Base-by-base conservation (phyloP, 2,797 vertebrate species). In the Crenuchus spilurus region DNA sequence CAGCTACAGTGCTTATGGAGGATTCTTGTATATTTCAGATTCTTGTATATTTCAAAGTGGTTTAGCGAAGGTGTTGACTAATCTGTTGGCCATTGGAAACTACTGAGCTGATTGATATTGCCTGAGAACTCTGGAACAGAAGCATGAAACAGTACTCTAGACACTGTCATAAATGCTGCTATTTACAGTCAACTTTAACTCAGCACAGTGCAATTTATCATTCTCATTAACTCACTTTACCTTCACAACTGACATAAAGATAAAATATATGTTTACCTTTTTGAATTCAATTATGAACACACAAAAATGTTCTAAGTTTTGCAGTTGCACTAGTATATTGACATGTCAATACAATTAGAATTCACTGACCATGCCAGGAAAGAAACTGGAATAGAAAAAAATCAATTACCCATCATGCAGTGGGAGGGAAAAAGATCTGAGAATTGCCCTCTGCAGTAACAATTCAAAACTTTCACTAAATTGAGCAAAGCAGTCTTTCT, bases 391-490 rank as follows among this genome's bases (percentile, higher is more conserved):
- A 65, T 71, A 72, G 46, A 67, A 69, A 71, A 61, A 62, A 78
- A 62, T 65, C 76, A 72, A 62, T 49, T 62, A 18, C 28, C 37
- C 35, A 24, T 60, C 61, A 31, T 4, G 28, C 28, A 30, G 42
- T 66, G 55, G 70, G 70, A 86, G 74, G 77, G 82, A 85, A 84
- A 85, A 84, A 80, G 74, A 70, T 76, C 68, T 77, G 75, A 77
- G 74, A 54, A 72, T 72, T 64, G 72, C 60, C 68, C 62, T 60
- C 60, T 74, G 77, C 76, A 81, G 78, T 85, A 82, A 80, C 80
- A 80, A 62, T 69, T n/a, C n/a, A n/a, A n/a, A n/a, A 80, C 84
- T 83, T 83, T 79, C 83, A 85, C 82, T n/a, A n/a, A 81, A 48
- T 41, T 52, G 28, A 70, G 41, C 61, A 71, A 83, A 84, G 84